A percentile compares a stretch with the other conserved stretches of the same genome.
phyloP scores from a whole-genome alignment of 2,113 vertebrate species.

The Dolichallabes microphthalmus region DNA sequence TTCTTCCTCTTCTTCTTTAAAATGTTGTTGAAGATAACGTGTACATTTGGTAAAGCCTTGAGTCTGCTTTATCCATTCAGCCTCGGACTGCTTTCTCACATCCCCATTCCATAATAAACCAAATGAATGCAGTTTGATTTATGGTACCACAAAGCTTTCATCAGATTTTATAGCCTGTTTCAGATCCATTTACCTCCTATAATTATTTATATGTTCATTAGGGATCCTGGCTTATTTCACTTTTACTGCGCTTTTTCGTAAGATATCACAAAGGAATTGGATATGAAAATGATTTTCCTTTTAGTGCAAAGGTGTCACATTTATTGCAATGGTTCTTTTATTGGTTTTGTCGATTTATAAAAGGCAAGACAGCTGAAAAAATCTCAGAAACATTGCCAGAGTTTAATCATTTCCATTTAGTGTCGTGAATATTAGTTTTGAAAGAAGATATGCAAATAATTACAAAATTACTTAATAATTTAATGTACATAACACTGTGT shows the following conservation, averaged over 20 bases:
- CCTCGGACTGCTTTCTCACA: background rate
- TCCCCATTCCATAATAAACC: background rate
- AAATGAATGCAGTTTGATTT: conserved; percentile 44
- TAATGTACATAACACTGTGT: background rate
- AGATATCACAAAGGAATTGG: background rate
- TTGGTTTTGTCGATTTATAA: background rate
- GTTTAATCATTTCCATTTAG: background rate
- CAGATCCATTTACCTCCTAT: conserved; percentile 27
- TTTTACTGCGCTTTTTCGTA: conserved; percentile 17
- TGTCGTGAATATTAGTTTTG: background rate
- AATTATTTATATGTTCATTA: conserved; percentile 53
- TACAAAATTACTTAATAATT: background rate
- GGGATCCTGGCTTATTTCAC: conserved; percentile 25
- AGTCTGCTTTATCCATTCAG: background rate
- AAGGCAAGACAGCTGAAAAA: background rate
- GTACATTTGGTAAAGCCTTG: background rate
- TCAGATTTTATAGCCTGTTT: conserved; percentile 46
- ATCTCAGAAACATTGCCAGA: background rate
- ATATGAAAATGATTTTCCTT: conserved; percentile 32
- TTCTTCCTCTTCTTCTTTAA: background rate
- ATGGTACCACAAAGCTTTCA: conserved; percentile 40
- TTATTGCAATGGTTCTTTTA: background rate
- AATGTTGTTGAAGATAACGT: background rate
- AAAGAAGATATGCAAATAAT: background rate
- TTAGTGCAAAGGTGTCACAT: background rate